Evolutionary conservation across 1,140 invertebrate species (phyloP).

Genomic region (Teleogryllus occipitalis): DNA sequence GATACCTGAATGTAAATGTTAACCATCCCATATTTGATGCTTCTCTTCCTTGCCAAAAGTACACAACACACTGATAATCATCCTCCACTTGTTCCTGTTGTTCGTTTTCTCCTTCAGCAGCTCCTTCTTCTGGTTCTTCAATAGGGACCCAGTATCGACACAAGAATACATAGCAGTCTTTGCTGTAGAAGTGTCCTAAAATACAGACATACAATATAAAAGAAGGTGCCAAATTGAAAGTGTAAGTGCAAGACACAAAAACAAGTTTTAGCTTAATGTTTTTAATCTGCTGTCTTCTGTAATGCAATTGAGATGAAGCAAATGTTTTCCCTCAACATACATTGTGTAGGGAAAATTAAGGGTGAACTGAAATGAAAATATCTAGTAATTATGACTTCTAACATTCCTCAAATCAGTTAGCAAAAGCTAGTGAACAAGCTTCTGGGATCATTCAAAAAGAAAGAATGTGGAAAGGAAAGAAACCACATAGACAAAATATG

Average conservation of each 20-base stretch:
- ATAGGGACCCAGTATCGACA: conserved; percentile 86
- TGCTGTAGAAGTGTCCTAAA: conserved; percentile 75
- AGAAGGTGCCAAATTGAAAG: background rate
- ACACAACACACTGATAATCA: conserved; percentile 93
- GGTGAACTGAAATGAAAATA: too few species aligned
- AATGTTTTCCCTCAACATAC: too few species aligned
- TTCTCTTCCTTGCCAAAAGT: conserved; percentile 98
- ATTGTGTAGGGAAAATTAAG: too few species aligned
- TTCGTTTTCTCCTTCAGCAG: conserved; percentile 53
- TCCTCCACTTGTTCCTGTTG: conserved; percentile 62
- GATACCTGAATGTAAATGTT: conserved; percentile 89
- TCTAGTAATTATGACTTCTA: too few species aligned
- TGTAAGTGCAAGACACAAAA: background rate
- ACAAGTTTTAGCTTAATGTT: background rate
- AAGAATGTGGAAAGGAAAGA: too few species aligned
- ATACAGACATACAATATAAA: background rate
- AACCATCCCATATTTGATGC: conserved; percentile 99
- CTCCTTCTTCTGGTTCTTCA: conserved; percentile 51
- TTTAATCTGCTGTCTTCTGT: too few species aligned
- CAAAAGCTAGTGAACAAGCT: too few species aligned
- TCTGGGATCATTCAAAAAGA: too few species aligned
- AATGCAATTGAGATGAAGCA: too few species aligned
- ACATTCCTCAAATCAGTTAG: too few species aligned
- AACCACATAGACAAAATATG: too few species aligned
- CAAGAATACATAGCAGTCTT: conserved; percentile 96